Conservation (phyloP, 53 echinoderm and acorn worm genomes). For the Antedon mediterranea region DNA sequence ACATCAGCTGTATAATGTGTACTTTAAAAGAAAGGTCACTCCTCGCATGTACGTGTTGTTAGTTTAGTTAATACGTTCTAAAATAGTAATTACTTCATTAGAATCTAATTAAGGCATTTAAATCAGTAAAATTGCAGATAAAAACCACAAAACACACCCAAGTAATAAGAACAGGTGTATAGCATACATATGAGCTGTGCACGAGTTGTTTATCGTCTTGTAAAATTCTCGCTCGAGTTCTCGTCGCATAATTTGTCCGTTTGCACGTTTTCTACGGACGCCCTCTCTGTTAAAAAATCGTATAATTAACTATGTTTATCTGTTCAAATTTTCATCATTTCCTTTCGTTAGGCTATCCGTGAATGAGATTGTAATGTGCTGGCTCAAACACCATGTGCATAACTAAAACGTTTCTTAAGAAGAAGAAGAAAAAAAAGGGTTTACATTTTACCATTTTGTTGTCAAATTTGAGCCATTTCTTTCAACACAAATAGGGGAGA, state of each 20-base stretch:
- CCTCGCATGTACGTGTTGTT: background rate
- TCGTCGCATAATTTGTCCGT: no score
- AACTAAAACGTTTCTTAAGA: no score
- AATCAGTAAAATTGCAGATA: background rate
- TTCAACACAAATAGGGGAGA: no score
- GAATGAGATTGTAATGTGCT: background rate
- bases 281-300: background rate
- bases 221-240: no score
- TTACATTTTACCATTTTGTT: no score
- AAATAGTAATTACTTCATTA: background rate
- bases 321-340: background rate
- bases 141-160: background rate
- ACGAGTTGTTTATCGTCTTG: no score
- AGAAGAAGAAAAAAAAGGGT: no score
- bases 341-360: background rate
- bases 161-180: background rate
- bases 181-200: no score
- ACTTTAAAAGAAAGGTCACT: background rate
- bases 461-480: no score
- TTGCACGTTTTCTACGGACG: background rate
- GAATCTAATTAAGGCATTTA: background rate
- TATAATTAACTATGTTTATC: background rate
- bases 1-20: background rate
- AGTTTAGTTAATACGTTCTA: background rate
- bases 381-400: background rate